Percentiles rank a stretch among this genome's conserved stretches.
These are phyloP conservation scores for Montipora capricornis DNA, from an alignment of 64 coral and sea anemone species.

Conservation along the genomic window DNA sequence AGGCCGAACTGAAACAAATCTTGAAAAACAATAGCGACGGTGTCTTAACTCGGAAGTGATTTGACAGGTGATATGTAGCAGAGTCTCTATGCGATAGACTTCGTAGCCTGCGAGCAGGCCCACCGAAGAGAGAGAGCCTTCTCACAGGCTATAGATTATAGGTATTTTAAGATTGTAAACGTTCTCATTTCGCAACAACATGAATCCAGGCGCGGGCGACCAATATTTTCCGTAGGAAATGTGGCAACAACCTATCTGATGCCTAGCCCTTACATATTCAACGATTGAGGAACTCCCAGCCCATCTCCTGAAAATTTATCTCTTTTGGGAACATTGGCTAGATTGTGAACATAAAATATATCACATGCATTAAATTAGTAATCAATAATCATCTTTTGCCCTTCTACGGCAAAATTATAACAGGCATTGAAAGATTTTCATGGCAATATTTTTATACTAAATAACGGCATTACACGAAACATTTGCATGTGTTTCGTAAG, in stretches of 20 bases:
- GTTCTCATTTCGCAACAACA: too few relatives aligned
- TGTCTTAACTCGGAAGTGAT: conserved; percentile 13
- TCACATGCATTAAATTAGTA: conserved; percentile 40
- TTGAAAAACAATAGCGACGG: conserved; percentile 29
- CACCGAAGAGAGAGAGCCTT: too few relatives aligned
- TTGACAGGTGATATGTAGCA: conserved; percentile 35
- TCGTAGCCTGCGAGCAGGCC: neutral
- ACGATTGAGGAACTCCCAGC: too few relatives aligned
- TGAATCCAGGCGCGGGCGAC: too few relatives aligned
- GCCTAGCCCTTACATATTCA: too few relatives aligned
- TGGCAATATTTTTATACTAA: neutral
- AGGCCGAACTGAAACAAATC: conserved; percentile 29
- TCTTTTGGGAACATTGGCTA: conserved; percentile 24
- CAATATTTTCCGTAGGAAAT: too few relatives aligned
- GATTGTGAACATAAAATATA: conserved; percentile 35
- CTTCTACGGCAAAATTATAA: conserved; percentile 36
- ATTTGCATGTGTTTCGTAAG: neutral
- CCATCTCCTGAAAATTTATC: neutral
- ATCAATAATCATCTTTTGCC: conserved; percentile 19
- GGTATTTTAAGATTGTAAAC: too few relatives aligned
- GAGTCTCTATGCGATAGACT: conserved; percentile 29
- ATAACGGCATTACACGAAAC: neutral
- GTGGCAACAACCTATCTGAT: too few relatives aligned
- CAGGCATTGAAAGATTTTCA: conserved; percentile 23
- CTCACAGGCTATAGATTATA: too few relatives aligned